Evolutionary conservation across 37 sponge, comb jelly and placozoan genomes (phyloP).

Genomic region (Cliona cf. orientalis): DNA sequence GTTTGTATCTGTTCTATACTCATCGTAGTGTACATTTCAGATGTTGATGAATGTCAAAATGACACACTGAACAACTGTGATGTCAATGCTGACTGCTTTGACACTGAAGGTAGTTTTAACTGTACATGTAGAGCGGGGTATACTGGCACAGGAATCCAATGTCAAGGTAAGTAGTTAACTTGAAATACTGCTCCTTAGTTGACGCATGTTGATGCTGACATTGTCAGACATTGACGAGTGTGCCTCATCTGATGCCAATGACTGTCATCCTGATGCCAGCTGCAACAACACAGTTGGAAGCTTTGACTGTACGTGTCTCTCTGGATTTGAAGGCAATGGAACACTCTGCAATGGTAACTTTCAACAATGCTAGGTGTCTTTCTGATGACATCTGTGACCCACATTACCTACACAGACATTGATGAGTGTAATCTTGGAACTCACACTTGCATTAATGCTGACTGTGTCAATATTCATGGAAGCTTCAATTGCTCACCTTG

Average conservation of each 20-base stretch:
- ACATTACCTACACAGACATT: too few species aligned
- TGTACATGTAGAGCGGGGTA: slow-evolving; percentile 56
- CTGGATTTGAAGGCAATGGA: slow-evolving; percentile 37
- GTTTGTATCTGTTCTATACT: too few species aligned
- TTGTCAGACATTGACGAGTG: slow-evolving; percentile 73
- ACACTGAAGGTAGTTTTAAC: slow-evolving; percentile 55
- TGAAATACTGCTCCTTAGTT: too few species aligned
- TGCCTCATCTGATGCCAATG: neutral
- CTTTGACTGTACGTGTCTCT: slow-evolving; percentile 44
- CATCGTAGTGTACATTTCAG: too few species aligned
- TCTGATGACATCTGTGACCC: too few species aligned
- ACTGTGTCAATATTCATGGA: slow-evolving; percentile 27
- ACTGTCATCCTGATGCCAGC: slow-evolving; percentile 18
- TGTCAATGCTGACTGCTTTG: slow-evolving; percentile 20
- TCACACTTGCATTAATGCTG: slow-evolving; percentile 15
- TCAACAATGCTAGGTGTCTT: too few species aligned
- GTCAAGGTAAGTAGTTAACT: slow-evolving; percentile 19
- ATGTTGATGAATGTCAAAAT: slow-evolving; percentile 48
- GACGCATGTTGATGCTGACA: too few species aligned
- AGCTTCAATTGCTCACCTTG: slow-evolving; percentile 55
- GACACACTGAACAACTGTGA: slow-evolving; percentile 28
- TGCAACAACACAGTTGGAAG: slow-evolving; percentile 65
- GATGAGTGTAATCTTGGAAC: slow-evolving; percentile 35
- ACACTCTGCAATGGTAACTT: slow-evolving; percentile 9
- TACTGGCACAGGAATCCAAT: neutral